Percentiles rank a stretch among this genome's conserved stretches.
These are phyloP conservation scores for Sturmia bella DNA, from an alignment of 2,888 invertebrate species.

Conservation along the genomic window DNA sequence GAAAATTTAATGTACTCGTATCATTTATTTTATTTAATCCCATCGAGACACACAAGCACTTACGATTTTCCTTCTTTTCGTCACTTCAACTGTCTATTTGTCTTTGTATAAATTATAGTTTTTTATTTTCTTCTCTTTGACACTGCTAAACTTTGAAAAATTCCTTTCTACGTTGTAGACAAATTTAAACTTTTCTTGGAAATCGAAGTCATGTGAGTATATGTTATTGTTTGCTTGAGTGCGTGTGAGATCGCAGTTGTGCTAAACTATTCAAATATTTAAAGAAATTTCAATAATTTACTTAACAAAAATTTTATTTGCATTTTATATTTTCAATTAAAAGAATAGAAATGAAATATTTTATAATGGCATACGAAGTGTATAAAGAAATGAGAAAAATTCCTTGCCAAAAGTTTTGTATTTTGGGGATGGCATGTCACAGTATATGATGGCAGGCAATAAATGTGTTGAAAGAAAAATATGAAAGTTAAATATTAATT, in stretches of 20 bases:
- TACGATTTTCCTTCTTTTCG: too few relatives aligned
- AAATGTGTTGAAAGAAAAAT: too few relatives aligned
- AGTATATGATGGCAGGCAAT: too few relatives aligned
- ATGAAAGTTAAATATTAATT: too few relatives aligned
- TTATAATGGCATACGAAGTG: background rate
- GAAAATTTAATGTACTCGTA: background rate
- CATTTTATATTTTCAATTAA: slow-evolving; percentile 11
- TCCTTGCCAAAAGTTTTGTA: too few relatives aligned
- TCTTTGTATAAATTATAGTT: background rate
- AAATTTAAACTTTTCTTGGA: slow-evolving; percentile 12
- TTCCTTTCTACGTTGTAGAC: background rate
- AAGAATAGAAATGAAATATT: background rate
- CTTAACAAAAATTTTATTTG: slow-evolving; percentile 3
- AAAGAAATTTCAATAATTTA: slow-evolving; percentile 35
- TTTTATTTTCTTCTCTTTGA: background rate
- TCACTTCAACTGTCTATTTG: too few relatives aligned
- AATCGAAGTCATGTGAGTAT: slow-evolving; percentile 5
- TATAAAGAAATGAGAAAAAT: background rate
- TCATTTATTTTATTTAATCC: too few relatives aligned
- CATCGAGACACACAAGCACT: too few relatives aligned
- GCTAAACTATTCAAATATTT: slow-evolving; percentile 34
- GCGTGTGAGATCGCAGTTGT: slow-evolving; percentile 4
- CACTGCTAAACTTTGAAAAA: background rate
- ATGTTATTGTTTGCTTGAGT: slow-evolving; percentile 11
- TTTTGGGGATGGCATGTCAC: too few relatives aligned